Base-by-base conservation (phyloP, 2,113 vertebrate genomes). In the Plecotus auritus region DNA sequence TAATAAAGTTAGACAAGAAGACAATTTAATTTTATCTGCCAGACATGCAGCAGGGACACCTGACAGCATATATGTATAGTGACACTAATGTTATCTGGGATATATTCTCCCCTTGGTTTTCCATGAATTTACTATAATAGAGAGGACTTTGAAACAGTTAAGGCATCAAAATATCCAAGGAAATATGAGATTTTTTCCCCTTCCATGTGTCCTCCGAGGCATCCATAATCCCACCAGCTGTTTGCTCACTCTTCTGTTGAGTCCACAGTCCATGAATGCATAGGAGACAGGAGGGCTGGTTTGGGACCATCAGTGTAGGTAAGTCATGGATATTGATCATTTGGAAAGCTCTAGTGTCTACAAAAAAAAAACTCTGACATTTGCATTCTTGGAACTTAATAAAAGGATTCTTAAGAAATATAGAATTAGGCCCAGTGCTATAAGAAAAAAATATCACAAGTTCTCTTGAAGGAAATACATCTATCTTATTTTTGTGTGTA, bases 11-110 rank as follows among this genome's bases (percentile, higher is more conserved):
- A 76, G 49, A 51, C 72, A 90, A n/a, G 74, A 86, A 28, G 56
- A 80, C 77, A 91, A 77, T 47, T 90, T 90, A 82, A 88, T 94
- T 95, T 92, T 84, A 66, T 80, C 59, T 91, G 56, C n/a, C 73
- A 93, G 66, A 80, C 67, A 54, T 73, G 10, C 35, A 67, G 45
- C 61, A 85, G 70, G 12, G 82, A 0, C 26, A 35, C n/a, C 49
- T 2, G 12, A 40, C 32, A 67, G n/a, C 80, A 54, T 76, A 42
- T 40, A 37, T 5, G n/a, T 35, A 3, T 18, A 91, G 37, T 42
- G 64, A 37, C 42, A 47, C n/a, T 90, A 47, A 49, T 30, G 30
- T 88, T 83, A 32, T n/a, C 78, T 86, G 42, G 22, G 9, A 35
- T 37, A 17, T 51, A 32, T 20, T 73, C 8, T 49, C 14, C 35